Base-by-base conservation (phyloP, 2,888 invertebrate genomes). In the Resseliella maxima region DNA sequence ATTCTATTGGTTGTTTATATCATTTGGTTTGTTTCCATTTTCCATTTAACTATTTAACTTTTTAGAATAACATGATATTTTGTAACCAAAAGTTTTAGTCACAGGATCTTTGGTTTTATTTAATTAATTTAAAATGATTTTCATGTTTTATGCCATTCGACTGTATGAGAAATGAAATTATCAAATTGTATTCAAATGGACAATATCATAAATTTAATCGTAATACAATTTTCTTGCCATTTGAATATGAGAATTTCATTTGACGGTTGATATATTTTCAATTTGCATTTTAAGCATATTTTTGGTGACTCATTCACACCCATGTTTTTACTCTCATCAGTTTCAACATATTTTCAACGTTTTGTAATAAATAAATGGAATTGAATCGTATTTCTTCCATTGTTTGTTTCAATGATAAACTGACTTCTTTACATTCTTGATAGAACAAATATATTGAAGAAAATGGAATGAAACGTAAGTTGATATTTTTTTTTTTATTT, bases 1-100 rank as follows among this genome's bases (percentile, higher is more conserved):
- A 72, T 72, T 72, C 72, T 72, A 72, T 72, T 72, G 27, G 18
- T n/a, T n/a, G n/a, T n/a, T n/a, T n/a, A n/a, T 31, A 72, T 72
- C 72, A 31, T 12, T 72, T 27, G 59, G 59, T n/a, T n/a, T n/a
- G n/a, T 24, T 3, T 18, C 46, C 72, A 31, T 72, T 15, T 31
- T n/a, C 21, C 72, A 72, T 59, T n/a, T 15, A 2, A 72, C 31
- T 72, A n/a, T 31, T 72, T 72, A 35, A 50, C 18, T 72, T 15
- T 72, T 59, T 59, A 24, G 31, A 31, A 12, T 72, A 3, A 72
- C 31, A 72, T 18, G 3, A 27, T 15, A 31, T 72, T 72, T 72
- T 15, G 12, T n/a, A 72, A 3, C 72, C n/a, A 72, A 35, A 72
- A 72, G 35, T 72, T 72, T 72, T 3, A 15, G 46, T 50, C 46